phyloP scores from a whole-genome alignment of 2,888 invertebrate genomes.

The Dynastes hyllus region DNA sequence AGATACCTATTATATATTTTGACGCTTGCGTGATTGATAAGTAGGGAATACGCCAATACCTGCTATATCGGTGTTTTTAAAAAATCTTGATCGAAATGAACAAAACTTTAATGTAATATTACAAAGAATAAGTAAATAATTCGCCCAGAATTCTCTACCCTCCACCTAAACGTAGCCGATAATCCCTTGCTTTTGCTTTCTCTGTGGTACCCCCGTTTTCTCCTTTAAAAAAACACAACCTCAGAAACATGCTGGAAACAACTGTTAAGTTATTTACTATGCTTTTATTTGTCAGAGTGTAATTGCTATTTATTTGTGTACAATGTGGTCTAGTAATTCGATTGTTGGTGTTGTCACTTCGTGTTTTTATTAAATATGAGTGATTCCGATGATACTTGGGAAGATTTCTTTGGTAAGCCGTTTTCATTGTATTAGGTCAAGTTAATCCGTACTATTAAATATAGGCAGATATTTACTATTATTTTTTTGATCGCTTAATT shows the following conservation, averaged over 20 bases:
- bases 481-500: too few species aligned
- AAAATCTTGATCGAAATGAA: slow-evolving; percentile 7
- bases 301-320: slow-evolving; percentile 44
- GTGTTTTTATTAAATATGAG: slow-evolving; percentile 63
- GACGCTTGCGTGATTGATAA: slow-evolving; percentile 9
- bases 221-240: slow-evolving; percentile 39
- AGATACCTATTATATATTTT: slow-evolving; percentile 17
- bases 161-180: slow-evolving; percentile 21
- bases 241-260: slow-evolving; percentile 43
- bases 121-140: slow-evolving; percentile 39
- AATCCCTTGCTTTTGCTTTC: slow-evolving; percentile 47
- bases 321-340: slow-evolving; percentile 41
- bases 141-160: slow-evolving; percentile 43
- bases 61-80: slow-evolving; percentile 1
- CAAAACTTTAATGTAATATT: neutral
- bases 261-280: slow-evolving; percentile 47
- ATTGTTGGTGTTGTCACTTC: slow-evolving; percentile 43
- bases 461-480: too few species aligned
- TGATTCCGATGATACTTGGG: slow-evolving; percentile 68
- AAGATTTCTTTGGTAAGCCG: slow-evolving; percentile 68
- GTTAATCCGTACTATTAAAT: slow-evolving; percentile 32
- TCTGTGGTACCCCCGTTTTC: slow-evolving; percentile 34
- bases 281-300: slow-evolving; percentile 40
- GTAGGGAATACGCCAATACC: neutral
- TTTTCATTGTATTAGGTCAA: slow-evolving; percentile 48